phyloP scores from a whole-genome alignment of 1,140 invertebrate genomes.

The Drosophila ficusphila region DNA sequence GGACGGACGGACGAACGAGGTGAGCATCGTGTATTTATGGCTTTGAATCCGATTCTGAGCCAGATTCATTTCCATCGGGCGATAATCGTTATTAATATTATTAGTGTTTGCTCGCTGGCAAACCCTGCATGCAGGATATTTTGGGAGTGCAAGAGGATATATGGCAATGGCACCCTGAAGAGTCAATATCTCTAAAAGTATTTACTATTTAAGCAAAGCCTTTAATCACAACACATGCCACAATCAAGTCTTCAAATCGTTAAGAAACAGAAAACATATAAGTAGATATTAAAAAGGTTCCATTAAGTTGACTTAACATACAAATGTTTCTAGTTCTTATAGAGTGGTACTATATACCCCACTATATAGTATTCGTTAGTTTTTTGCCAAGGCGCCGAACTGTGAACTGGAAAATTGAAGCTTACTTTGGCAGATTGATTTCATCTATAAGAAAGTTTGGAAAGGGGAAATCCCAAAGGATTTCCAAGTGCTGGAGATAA shows the following conservation, averaged over 20 bases:
- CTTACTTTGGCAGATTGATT: conserved; percentile 6
- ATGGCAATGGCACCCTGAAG: not conserved
- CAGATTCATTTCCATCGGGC: conserved; percentile 44
- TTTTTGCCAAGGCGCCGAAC: conserved; percentile 28
- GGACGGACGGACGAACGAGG: conserved; percentile 18
- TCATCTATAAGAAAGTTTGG: not conserved
- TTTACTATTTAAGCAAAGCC: no score
- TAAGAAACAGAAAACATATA: no score
- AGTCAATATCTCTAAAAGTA: not conserved
- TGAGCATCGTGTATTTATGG: conserved; percentile 65
- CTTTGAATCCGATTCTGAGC: conserved; percentile 50
- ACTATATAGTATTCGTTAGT: not conserved
- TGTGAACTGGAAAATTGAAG: conserved; percentile 59
- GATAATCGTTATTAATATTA: conserved; percentile 80
- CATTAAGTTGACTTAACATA: no score
- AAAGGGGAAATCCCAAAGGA: conserved; percentile 3
- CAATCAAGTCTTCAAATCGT: no score
- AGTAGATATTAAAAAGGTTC: no score
- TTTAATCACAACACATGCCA: no score
- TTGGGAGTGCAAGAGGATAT: not conserved
- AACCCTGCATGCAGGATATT: not conserved
- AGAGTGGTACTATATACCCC: no score
- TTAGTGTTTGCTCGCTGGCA: conserved; percentile 59
- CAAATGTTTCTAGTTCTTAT: no score
- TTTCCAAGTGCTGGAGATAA: conserved; percentile 7